Percentiles rank a stretch among this genome's conserved stretches.
Evolutionary conservation across 2,888 invertebrate species (phyloP).

Genomic region (Rotaria macrura): DNA sequence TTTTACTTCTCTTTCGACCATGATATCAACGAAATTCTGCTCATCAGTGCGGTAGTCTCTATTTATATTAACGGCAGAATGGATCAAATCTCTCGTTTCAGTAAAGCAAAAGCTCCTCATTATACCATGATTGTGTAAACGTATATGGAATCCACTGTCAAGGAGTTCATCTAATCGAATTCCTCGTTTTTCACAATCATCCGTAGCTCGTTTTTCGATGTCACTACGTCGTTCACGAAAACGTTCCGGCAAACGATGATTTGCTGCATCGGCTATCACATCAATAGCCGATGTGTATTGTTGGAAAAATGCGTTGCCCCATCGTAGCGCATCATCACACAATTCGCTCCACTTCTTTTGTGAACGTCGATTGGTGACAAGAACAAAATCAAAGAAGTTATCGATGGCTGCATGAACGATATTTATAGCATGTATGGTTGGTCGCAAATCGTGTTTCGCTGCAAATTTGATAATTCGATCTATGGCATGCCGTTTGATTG

Average conservation of each 20-base stretch:
- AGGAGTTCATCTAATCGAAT: neutral
- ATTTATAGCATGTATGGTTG: neutral
- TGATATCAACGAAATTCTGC: neutral
- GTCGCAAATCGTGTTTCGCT: neutral
- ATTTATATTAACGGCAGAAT: neutral
- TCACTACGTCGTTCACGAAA: neutral
- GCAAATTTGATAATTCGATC: neutral
- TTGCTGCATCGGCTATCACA: neutral
- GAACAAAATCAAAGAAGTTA: neutral
- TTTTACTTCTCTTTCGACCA: neutral
- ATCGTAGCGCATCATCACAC: neutral
- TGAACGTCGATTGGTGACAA: conserved; percentile 1
- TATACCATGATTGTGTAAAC: too few relatives aligned
- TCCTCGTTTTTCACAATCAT: neutral
- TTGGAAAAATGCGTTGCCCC: neutral
- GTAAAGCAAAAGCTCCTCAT: too few relatives aligned
- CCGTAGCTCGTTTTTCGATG: neutral
- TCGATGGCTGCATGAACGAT: neutral
- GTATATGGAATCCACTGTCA: neutral
- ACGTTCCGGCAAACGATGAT: neutral
- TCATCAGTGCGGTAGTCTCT: neutral
- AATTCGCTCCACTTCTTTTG: neutral
- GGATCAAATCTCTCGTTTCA: too few relatives aligned
- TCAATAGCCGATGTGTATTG: neutral
- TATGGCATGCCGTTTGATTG: neutral